phyloP scores from a whole-genome alignment of 2,797 vertebrate species.

The Diplodus sargus region DNA sequence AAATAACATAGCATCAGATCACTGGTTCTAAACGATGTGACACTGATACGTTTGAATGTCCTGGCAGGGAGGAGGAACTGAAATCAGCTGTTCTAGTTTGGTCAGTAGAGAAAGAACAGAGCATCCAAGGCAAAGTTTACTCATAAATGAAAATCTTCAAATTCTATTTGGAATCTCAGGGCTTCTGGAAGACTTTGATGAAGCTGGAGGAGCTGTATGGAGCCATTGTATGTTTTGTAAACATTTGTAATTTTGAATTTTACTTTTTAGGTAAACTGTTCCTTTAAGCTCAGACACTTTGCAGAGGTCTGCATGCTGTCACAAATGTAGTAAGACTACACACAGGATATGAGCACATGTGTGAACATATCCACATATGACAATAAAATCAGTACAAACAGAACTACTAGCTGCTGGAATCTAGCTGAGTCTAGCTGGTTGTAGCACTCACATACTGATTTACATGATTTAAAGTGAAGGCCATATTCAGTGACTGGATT shows the following conservation, averaged over 20 bases:
- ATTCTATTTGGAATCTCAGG: too few species aligned
- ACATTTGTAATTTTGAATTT: too few species aligned
- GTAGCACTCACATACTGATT: neutral
- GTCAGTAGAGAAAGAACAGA: neutral
- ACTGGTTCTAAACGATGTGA: neutral
- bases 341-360: neutral
- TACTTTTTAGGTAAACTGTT: too few species aligned
- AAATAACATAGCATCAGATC: neutral
- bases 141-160: too few species aligned
- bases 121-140: too few species aligned
- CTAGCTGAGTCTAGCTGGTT: neutral
- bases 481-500: neutral
- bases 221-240: too few species aligned
- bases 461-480: neutral
- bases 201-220: too few species aligned
- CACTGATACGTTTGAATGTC: neutral
- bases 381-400: neutral
- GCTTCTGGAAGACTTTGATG: too few species aligned
- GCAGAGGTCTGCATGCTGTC: neutral
- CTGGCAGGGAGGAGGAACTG: neutral
- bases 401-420: neutral
- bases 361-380: neutral
- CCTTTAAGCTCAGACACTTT: neutral
- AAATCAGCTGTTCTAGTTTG: neutral
- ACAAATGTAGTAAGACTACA: neutral